Conservation (phyloP, 2,888 invertebrate species). For the Acronicta leporina region DNA sequence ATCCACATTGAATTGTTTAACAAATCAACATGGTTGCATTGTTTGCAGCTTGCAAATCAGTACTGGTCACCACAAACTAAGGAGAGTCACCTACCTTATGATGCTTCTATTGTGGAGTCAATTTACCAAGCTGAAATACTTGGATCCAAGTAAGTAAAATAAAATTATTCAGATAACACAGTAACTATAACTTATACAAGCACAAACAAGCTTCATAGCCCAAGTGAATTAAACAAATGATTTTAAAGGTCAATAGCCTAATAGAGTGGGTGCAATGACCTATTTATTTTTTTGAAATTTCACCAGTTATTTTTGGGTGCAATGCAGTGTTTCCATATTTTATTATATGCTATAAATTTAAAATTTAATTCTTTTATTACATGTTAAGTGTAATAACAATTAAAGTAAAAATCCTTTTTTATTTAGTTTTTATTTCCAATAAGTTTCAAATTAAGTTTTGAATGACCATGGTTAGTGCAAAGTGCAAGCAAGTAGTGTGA, state of each 20-base stretch:
- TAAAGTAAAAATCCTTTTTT: not conserved
- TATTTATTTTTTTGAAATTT: conserved; percentile 72
- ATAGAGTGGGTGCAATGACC: conserved; percentile 81
- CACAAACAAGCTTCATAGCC: conserved; percentile 70
- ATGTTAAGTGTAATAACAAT: conserved; percentile 1
- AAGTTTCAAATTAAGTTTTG: conserved; percentile 21
- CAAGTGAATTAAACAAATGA: conserved; percentile 82
- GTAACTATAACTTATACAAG: conserved; percentile 34
- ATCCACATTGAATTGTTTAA: conserved; percentile 78
- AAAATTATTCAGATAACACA: conserved; percentile 33
- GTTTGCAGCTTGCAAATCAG: conserved; percentile 94
- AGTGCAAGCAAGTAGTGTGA: conserved; percentile 32
- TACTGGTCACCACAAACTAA: conserved; percentile 97
- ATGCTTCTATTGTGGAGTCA: conserved; percentile 94
- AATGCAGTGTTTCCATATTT: conserved; percentile 46
- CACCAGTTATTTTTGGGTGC: conserved; percentile 60
- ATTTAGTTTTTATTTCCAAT: not conserved
- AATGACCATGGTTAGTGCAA: conserved; percentile 8
- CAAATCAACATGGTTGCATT: conserved; percentile 80
- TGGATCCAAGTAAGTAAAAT: conserved; percentile 92
- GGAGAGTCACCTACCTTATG: conserved; percentile 92
- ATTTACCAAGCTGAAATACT: conserved; percentile 96
- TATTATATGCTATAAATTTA: conserved; percentile 4
- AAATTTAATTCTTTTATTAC: conserved; percentile 2
- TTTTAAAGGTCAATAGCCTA: conserved; percentile 77